Base-by-base conservation (phyloP, 1,140 invertebrate genomes). In the Dufourea novaeangliae region DNA sequence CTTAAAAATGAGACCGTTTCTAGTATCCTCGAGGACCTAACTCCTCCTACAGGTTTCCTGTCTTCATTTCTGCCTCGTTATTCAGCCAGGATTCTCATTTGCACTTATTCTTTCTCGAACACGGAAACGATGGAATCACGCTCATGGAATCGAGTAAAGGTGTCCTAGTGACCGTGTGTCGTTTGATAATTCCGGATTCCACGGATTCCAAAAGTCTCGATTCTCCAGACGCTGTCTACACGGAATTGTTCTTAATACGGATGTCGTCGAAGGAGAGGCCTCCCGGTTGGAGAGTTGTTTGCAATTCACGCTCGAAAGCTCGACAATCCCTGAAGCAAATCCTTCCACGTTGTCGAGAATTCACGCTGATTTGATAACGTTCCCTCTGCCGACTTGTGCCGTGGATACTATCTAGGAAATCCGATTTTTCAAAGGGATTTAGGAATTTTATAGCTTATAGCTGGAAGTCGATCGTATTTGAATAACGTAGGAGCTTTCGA, bases 11-110 rank as follows among this genome's bases (percentile, higher is more conserved):
- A 37, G n/a, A 39, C 59, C n/a, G 34, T 37, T 25, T 25, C 59
- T 11, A 5, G 34, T 62, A 34, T 4, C 34, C 32, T 0, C 11
- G 11, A 2, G 6, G 10, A 6, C 32, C 57, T 14, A 2, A 10
- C 0, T 5, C 62, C 10, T 12, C 39, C 20, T 17, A 46, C 32
- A 27, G 3, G 17, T 41, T 17, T 32, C 22, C 17, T 22, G 41
- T 66, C 41, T 50, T 66, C 41, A 66, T 66, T 32, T 50, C 50
- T 50, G 17, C 63, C 63, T 66, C 63, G 63, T 46, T 50, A 46
- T 20, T 11, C 12, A 22, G 25, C 17, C 17, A 1, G 25, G 22
- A 50, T 50, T 41, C 63, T n/a, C 25, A 32, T 50, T 32, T 27
- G 17, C 41, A n/a, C 63, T 66, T 66, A n/a, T 50, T n/a, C 25